These are phyloP conservation scores for Epistrophe eligans DNA, from an alignment of 2,888 invertebrate genomes.

Conservation along the genomic window DNA sequence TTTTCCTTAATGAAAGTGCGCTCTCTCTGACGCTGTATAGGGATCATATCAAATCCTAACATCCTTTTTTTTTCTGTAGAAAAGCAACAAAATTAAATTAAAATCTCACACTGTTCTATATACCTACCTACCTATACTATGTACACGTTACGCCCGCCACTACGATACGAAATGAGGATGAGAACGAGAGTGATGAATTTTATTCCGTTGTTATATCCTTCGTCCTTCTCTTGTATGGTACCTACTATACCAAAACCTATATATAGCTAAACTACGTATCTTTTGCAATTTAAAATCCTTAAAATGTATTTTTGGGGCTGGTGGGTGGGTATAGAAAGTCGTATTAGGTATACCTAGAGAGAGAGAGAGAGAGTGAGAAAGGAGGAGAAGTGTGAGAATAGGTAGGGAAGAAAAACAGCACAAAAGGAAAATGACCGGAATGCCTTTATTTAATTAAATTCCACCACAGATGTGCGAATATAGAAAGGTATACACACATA, in stretches of 20 bases:
- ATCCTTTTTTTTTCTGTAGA: constrained; percentile 28
- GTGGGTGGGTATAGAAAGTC: neutral
- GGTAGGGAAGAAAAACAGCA: constrained; percentile 38
- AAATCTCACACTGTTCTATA: constrained; percentile 66
- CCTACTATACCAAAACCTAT: neutral
- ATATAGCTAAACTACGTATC: constrained; percentile 20
- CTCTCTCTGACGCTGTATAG: neutral
- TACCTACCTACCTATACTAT: too few species aligned
- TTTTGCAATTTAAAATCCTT: constrained; percentile 69
- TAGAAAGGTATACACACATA: constrained; percentile 33
- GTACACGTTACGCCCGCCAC: neutral
- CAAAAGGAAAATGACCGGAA: constrained; percentile 75
- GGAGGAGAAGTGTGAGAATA: neutral
- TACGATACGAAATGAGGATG: neutral
- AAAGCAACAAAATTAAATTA: constrained; percentile 65
- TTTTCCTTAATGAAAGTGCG: constrained; percentile 48
- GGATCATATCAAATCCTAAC: constrained; percentile 45
- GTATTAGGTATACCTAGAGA: too few species aligned
- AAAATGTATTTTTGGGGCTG: constrained; percentile 37
- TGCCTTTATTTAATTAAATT: constrained; percentile 76
- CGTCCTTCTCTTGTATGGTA: constrained; percentile 34
- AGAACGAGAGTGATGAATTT: constrained; percentile 61
- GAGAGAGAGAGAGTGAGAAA: neutral
- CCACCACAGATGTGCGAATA: constrained; percentile 74
- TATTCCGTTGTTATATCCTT: constrained; percentile 70